Conservation (phyloP, 2,888 invertebrate species). For the Malthinus flaveolus region DNA sequence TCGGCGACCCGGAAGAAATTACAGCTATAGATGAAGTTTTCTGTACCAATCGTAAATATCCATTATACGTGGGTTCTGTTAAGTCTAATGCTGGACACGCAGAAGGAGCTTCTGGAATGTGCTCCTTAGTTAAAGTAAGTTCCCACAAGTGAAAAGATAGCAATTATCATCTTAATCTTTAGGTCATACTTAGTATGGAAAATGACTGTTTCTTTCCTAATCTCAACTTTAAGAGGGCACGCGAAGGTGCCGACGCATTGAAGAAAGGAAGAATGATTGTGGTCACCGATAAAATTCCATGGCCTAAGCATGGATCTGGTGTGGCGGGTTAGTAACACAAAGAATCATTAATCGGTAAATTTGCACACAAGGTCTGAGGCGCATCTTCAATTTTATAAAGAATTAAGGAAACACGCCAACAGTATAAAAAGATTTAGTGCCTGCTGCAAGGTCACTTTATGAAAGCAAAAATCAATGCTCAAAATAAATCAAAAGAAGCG, state of each 20-base stretch:
- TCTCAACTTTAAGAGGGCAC: constrained; percentile 65
- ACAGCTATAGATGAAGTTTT: constrained; percentile 80
- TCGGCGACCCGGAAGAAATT: constrained; percentile 92
- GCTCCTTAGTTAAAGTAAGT: constrained; percentile 47
- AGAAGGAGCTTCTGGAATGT: constrained; percentile 81
- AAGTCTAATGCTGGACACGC: constrained; percentile 95
- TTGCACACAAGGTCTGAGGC: no score
- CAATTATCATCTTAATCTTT: no score
- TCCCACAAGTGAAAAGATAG: no score
- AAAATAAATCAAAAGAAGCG: no score
- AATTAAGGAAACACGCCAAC: no score
- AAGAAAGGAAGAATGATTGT: constrained; percentile 68
- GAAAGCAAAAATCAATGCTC: no score
- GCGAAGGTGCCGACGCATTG: constrained; percentile 62
- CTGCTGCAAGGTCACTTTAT: no score
- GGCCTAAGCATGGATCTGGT: constrained; percentile 49
- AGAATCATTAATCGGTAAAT: no score
- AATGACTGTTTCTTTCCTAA: constrained; percentile 82
- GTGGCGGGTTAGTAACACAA: constrained; percentile 2
- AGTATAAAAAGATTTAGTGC: no score
- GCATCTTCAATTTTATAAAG: no score
- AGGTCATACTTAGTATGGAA: constrained; percentile 66
- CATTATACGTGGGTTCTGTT: constrained; percentile 84
- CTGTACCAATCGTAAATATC: constrained; percentile 72
- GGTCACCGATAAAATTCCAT: constrained; percentile 70